Evolutionary conservation across 2,113 vertebrate genomes (phyloP), one percentile per base, ranked within the genome.

Genomic region (Bagarius yarrelli): DNA sequence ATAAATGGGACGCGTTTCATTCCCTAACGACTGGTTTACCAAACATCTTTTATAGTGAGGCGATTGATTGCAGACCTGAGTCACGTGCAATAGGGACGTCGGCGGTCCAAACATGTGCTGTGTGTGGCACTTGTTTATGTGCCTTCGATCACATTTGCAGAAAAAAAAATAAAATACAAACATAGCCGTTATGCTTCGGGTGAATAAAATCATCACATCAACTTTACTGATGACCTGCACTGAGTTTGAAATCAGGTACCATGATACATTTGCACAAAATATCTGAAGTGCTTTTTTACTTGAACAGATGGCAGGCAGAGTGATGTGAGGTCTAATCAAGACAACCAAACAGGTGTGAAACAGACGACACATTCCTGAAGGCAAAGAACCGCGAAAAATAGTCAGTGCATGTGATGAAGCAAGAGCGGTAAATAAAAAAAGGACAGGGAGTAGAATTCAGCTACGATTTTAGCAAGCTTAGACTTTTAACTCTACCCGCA

Each of bases 91-190:
- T 52, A 81, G 57, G 83, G 64, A 82, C 56, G 71, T 61, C 52
- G 32, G 40, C 19, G 78, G 84, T 79, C 76, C 81, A 81, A 25
- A 75, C 76, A 78, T 77, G 67, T 77, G 71, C 16, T 64, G 23
- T 34, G 76, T 64, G 76, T 80, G 83, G 67, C 85, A 90, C 85
- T 86, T 88, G 85, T 83, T 79, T 85, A 79, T 82, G 73, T 61
- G 66, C 82, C 60, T 82, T 83, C 66, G 64, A 13, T 83, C 40
- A 52, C 53, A 21, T 74, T 81, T 53, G 81, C 60, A 57, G 78
- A 60, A 75, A 25, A 44, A 67, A 30, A 85, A 66, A 85, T 32
- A 63, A 59, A 36, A 57, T 60, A n/a, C 15, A 40, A 78, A 78
- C 71, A 81, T 83, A 47, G 6, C 44, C 52, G 18, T 44, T 55